Percentiles rank a stretch among this genome's conserved stretches.
These are phyloP conservation scores for Ceratina calcarata DNA, from an alignment of 1,140 invertebrate species.

Conservation along the genomic window DNA sequence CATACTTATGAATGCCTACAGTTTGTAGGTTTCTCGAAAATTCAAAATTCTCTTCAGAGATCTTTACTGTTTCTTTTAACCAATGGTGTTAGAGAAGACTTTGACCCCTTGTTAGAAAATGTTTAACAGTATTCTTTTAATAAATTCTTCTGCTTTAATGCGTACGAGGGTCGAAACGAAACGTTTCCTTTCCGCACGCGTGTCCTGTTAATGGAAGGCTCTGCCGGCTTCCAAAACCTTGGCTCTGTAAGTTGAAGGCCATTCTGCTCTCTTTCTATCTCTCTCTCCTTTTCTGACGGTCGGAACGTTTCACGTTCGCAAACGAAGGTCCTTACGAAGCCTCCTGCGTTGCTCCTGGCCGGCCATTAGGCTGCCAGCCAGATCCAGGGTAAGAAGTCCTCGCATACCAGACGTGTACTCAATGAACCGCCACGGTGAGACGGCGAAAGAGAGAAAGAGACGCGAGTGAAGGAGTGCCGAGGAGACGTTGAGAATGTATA, in stretches of 20 bases:
- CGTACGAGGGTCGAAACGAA: constrained; percentile 21
- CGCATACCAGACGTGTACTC: constrained; percentile 74
- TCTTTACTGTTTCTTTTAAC: too few species aligned
- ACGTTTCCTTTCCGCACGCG: constrained; percentile 51
- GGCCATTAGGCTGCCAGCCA: constrained; percentile 54
- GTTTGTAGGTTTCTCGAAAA: background rate
- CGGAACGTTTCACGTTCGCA: constrained; percentile 34
- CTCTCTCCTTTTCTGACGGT: constrained; percentile 4
- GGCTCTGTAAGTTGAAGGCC: constrained; percentile 68
- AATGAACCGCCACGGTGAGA: constrained; percentile 63
- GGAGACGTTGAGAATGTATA: constrained; percentile 12
- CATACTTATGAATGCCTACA: constrained; percentile 11
- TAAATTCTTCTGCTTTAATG: too few species aligned
- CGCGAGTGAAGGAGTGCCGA: constrained; percentile 26
- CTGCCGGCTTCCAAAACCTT: constrained; percentile 62
- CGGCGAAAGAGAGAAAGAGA: constrained; percentile 42
- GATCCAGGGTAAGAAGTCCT: constrained; percentile 66
- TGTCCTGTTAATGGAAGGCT: constrained; percentile 55
- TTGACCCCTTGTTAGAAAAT: too few species aligned
- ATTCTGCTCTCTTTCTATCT: constrained; percentile 32
- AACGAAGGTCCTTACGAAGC: constrained; percentile 57
- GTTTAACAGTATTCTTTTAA: too few species aligned
- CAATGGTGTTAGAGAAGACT: too few species aligned
- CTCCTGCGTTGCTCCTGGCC: constrained; percentile 55
- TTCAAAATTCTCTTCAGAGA: too few species aligned